Evolutionary conservation across 2,113 vertebrate species (phyloP), one percentile per base, ranked within the genome.

Genomic region (Tonatia bakeri): DNA sequence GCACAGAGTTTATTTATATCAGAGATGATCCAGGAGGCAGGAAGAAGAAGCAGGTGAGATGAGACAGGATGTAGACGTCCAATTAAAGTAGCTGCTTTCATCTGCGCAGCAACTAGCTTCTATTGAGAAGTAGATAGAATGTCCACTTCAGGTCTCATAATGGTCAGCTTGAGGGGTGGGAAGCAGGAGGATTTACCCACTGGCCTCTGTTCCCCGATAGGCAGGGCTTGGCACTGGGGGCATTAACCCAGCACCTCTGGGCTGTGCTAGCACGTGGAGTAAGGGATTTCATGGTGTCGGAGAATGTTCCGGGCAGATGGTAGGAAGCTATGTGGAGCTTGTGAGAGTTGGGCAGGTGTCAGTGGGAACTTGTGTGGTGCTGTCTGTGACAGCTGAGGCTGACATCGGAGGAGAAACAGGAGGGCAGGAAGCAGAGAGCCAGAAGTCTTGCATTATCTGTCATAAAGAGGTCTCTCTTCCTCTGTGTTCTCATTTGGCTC

Each of bases 31-130:
- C 33, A 92, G 69, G 28, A 47, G n/a, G 31, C 12, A 47, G 19
- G 1, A 11, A n/a, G 47, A 59, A 67, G 59, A 36, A 61, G 1
- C 0, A 9, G 26, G 9, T 33, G 17, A 70, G 11, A 1, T 0
- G 54, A 24, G 24, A 17, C 17, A 64, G 31, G 9, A 43, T 14
- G 7, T 7, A 14, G 17, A 2, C 70, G 1, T 64, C 1, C 26
- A 45, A 22, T 6, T 36, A 22, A 65, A 67, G 20, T 8, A 24
- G 7, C 19, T 24, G 31, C 19, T 64, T 10, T 80, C 36, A 47
- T 33, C 64, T 70, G 43, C 4, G 31, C 3, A 61, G 10, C 17
- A 3, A 31, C 26, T 17, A 47, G 20, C 8, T 65, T 19, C 13
- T 61, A 4, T 17, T 43, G 16, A 72, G 15, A 67, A 76, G 52